Percentiles rank a stretch among this genome's conserved stretches.
These are phyloP conservation scores for Eupithecia insigniata DNA, from an alignment of 2,888 invertebrate genomes.

Conservation along the genomic window DNA sequence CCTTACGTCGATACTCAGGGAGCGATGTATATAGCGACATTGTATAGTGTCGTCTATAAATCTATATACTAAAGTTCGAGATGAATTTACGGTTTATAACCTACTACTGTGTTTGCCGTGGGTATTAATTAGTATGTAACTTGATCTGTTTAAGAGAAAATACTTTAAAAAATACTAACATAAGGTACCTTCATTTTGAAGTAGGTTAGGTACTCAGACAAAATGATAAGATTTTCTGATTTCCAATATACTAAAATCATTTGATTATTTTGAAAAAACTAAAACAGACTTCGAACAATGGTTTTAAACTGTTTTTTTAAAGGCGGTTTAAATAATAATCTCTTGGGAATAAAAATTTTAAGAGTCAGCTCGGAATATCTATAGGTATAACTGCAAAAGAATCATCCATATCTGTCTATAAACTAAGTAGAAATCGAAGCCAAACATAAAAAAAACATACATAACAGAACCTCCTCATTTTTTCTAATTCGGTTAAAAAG, in stretches of 20 bases:
- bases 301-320: too few species aligned
- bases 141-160: neutral
- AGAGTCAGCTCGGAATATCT: too few species aligned
- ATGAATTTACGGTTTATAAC: neutral
- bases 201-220: neutral
- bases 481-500: too few species aligned
- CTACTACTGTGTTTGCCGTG: neutral
- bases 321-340: too few species aligned
- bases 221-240: neutral
- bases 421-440: too few species aligned
- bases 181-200: neutral
- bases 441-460: too few species aligned
- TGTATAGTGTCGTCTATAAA: slow-evolving; percentile 5
- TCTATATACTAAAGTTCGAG: neutral
- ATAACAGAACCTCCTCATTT: too few species aligned
- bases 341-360: too few species aligned
- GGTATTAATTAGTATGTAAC: neutral
- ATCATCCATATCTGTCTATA: too few species aligned
- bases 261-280: too few species aligned
- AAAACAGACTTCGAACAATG: too few species aligned
- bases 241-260: neutral
- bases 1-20: slow-evolving; percentile 39
- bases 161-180: neutral
- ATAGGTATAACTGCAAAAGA: too few species aligned
- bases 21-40: slow-evolving; percentile 44